These are phyloP conservation scores for Eupleurogrammus muticus DNA, from an alignment of 2,797 vertebrate genomes.

Conservation along the genomic window DNA sequence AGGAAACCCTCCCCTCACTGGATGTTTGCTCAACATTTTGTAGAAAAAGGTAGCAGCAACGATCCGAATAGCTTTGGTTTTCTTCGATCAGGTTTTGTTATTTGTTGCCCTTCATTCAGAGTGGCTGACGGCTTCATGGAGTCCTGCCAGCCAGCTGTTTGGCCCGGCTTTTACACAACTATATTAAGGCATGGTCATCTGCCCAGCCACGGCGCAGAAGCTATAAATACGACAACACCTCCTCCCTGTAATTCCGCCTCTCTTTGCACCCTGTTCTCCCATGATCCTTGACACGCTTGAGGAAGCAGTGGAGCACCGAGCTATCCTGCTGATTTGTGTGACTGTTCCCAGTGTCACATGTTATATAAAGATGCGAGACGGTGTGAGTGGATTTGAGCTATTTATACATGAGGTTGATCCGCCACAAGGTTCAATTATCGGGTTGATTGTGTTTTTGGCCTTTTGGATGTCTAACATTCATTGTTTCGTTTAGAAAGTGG, in stretches of 20 bases:
- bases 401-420: constrained; percentile 63
- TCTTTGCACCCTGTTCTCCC: constrained; percentile 36
- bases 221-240: constrained; percentile 78
- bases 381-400: constrained; percentile 67
- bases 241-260: constrained; percentile 36
- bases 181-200: constrained; percentile 78
- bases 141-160: constrained; percentile 71
- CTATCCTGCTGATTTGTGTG: constrained; percentile 45
- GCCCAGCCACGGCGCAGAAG: constrained; percentile 44
- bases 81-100: constrained; percentile 8
- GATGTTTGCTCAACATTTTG: constrained; percentile 13
- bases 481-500: background rate
- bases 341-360: constrained; percentile 24
- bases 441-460: background rate
- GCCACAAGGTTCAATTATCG: constrained; percentile 12
- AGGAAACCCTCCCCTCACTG: constrained; percentile 44
- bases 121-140: constrained; percentile 33
- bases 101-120: constrained; percentile 48
- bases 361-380: constrained; percentile 50
- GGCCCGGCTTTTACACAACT: constrained; percentile 77
- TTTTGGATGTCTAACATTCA: background rate
- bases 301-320: constrained; percentile 31
- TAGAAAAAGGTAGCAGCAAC: constrained; percentile 24
- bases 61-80: background rate
- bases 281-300: constrained; percentile 51